These are phyloP conservation scores for Peromyscus aztecus DNA, from an alignment of 2,797 vertebrate species.

Conservation along the genomic window DNA sequence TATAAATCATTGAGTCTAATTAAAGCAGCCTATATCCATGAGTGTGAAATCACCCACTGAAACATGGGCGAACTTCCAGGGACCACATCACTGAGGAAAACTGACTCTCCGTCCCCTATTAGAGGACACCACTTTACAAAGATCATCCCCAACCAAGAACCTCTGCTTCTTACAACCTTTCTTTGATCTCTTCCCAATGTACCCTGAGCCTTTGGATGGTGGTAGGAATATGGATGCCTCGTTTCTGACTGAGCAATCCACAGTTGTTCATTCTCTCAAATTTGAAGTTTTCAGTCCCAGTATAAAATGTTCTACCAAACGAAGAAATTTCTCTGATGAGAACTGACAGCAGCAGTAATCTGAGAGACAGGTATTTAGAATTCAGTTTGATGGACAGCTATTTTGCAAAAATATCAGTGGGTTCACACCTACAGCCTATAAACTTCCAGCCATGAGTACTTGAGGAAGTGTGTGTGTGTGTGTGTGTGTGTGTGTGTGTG, in stretches of 20 bases:
- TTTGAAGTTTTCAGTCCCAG: not conserved
- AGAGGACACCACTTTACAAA: not conserved
- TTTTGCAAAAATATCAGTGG: not conserved
- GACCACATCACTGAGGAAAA: not conserved
- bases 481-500: too few species aligned
- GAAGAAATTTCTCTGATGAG: not conserved
- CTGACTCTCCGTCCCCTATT: not conserved
- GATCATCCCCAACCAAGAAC: not conserved
- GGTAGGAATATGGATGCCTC: not conserved
- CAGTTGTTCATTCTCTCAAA: not conserved
- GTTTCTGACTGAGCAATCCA: not conserved
- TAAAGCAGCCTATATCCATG: not conserved
- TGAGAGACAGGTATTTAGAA: not conserved
- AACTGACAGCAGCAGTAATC: not conserved
- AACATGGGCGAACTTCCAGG: not conserved
- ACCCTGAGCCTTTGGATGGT: too few species aligned
- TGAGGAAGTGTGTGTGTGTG: accelerated
- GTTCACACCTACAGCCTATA: not conserved
- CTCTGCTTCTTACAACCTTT: not conserved
- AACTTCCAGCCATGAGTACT: not conserved
- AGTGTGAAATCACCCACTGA: not conserved
- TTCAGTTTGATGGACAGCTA: not conserved
- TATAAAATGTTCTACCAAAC: not conserved
- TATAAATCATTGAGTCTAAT: not conserved
- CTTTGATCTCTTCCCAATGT: not conserved